These are phyloP conservation scores for Pipistrellus pygmaeus DNA, from an alignment of 2,797 vertebrate genomes.

Conservation along the genomic window DNA sequence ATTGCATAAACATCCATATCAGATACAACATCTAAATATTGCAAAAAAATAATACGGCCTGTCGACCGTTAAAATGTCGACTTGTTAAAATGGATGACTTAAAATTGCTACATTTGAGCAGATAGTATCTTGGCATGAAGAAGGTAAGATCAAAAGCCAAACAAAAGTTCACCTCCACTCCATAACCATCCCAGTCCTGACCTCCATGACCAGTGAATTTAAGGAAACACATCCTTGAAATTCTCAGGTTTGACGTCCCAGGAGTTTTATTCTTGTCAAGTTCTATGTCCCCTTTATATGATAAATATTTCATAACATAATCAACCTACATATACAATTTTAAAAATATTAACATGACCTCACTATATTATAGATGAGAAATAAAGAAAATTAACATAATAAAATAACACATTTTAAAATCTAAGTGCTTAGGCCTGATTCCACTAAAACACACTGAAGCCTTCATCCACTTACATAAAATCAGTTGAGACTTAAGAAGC, in stretches of 20 bases:
- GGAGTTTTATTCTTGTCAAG: neutral
- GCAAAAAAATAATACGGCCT: neutral
- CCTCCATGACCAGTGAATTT: neutral
- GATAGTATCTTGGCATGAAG: neutral
- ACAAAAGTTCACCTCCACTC: neutral
- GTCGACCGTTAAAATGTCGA: too few species aligned
- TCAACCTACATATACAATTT: neutral
- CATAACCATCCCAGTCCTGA: too few species aligned
- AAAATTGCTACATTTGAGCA: neutral
- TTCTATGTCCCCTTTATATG: neutral
- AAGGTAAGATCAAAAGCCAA: neutral
- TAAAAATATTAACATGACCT: neutral
- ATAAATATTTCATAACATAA: neutral
- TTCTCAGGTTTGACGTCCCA: neutral
- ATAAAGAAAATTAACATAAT: slow-evolving; percentile 20
- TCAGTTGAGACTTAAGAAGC: neutral
- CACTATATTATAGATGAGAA: neutral
- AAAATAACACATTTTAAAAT: slow-evolving; percentile 17
- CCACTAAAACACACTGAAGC: neutral
- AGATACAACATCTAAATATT: neutral
- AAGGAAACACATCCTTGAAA: neutral
- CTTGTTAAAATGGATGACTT: slow-evolving; percentile 35
- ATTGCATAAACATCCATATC: neutral
- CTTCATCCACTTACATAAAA: neutral
- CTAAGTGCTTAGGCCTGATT: neutral